Percentiles rank a stretch among this genome's conserved stretches.
Evolutionary conservation across 2,888 invertebrate genomes (phyloP).

Genomic region (Drosophila infuscata): DNA sequence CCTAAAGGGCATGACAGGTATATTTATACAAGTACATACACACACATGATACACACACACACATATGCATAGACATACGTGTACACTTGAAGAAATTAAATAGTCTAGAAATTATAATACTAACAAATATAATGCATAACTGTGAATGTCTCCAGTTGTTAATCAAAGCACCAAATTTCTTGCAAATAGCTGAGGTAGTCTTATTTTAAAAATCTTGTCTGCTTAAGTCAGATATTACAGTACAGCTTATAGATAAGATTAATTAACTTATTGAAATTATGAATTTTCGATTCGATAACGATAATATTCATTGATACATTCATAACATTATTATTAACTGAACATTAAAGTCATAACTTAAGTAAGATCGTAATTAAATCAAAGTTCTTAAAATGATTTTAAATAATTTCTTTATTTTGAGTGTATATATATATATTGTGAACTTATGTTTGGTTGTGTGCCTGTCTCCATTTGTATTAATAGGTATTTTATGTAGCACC

Average conservation of each 20-base stretch:
- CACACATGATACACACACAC: neutral
- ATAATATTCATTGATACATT: neutral
- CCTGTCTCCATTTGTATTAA: constrained; percentile 1
- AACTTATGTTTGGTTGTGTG: neutral
- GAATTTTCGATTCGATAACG: neutral
- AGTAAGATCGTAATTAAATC: neutral
- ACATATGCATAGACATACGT: neutral
- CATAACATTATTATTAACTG: neutral
- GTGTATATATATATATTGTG: neutral
- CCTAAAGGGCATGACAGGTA: constrained; percentile 18
- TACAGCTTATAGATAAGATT: neutral
- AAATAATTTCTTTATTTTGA: neutral
- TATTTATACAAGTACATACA: neutral
- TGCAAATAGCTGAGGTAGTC: neutral
- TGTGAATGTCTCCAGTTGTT: neutral
- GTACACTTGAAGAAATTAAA: neutral
- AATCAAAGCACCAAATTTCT: neutral
- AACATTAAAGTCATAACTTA: neutral
- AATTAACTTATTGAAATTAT: neutral
- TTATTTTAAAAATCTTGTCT: neutral
- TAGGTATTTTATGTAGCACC: constrained; percentile 7
- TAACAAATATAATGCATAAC: neutral
- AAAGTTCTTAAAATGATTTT: neutral
- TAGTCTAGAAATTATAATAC: neutral
- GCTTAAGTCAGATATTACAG: neutral